These are phyloP conservation scores for Erythrocercus mccallii DNA, from an alignment of 2,113 vertebrate species.

Conservation along the genomic window DNA sequence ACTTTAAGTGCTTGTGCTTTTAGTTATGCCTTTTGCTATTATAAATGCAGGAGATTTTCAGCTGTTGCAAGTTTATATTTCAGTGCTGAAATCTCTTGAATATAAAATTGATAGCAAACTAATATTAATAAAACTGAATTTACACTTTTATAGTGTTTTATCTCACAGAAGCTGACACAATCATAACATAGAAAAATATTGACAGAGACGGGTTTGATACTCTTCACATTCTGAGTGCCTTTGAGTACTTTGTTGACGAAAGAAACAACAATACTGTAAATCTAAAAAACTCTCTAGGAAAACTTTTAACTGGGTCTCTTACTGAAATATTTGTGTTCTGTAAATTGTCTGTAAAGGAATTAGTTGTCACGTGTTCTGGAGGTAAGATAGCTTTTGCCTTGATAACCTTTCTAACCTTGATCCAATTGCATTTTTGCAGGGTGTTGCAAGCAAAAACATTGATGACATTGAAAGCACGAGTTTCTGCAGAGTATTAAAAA, in stretches of 20 bases:
- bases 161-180: background rate
- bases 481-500: background rate
- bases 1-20: background rate
- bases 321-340: background rate
- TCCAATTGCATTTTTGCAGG: background rate
- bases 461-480: background rate
- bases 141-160: background rate
- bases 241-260: background rate
- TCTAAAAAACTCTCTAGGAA: background rate
- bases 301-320: background rate
- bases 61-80: background rate
- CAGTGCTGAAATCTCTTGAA: background rate
- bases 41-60: background rate
- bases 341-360: background rate
- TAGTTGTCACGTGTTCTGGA: background rate
- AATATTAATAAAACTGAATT: background rate
- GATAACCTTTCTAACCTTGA: background rate
- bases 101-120: background rate
- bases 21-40: background rate
- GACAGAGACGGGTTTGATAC: background rate
- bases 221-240: background rate
- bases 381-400: background rate
- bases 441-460: background rate
- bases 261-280: accelerated
- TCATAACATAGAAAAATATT: background rate